phyloP scores from a whole-genome alignment of 2,113 vertebrate genomes.

The Neolamprologus ventralis region DNA sequence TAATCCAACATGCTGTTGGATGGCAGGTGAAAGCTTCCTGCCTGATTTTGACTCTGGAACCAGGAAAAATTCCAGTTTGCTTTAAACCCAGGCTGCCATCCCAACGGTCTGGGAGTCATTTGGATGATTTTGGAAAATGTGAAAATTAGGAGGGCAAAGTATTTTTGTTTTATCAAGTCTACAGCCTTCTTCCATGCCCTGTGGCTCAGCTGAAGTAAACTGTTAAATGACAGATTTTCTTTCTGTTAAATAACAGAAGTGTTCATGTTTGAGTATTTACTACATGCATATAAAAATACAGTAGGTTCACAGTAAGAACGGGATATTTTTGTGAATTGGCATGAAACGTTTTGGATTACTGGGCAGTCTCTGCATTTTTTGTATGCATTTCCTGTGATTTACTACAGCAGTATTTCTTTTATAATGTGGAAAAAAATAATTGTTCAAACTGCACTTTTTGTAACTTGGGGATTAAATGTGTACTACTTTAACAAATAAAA shows the following conservation, averaged over 20 bases:
- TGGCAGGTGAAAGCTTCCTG: neutral
- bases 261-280: neutral
- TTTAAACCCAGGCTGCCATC: neutral
- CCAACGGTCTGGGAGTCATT: rapidly evolving
- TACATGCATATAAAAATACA: neutral
- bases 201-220: neutral
- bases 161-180: neutral
- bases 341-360: neutral
- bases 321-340: neutral
- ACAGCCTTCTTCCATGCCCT: neutral
- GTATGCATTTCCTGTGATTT: neutral
- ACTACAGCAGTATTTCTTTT: neutral
- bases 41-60: neutral
- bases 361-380: neutral
- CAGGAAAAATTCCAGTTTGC: neutral
- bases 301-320: rapidly evolving
- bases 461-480: neutral
- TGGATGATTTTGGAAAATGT: neutral
- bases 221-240: neutral
- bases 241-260: neutral
- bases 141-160: neutral
- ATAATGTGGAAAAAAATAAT: neutral
- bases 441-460: neutral
- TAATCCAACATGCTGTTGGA: neutral
- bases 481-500: neutral